Evolutionary conservation across 92 coral and sea anemone species (phyloP).

Genomic region (Paramuricea clavata): DNA sequence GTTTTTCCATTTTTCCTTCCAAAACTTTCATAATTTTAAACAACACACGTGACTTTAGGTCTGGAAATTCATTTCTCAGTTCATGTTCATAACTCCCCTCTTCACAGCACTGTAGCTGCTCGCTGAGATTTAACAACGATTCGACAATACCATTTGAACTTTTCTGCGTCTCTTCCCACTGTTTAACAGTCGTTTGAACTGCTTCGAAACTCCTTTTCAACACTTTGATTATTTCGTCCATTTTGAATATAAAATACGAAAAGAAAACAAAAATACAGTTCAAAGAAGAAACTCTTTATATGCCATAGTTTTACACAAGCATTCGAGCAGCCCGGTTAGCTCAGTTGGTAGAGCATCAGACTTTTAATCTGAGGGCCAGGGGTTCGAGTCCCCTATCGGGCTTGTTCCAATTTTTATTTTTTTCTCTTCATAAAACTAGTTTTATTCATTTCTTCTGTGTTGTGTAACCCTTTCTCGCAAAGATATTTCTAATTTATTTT

Average conservation of each 20-base stretch:
- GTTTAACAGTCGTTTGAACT: slow-evolving; percentile 6
- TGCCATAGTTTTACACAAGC: not conserved
- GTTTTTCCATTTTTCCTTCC: slow-evolving; percentile 35
- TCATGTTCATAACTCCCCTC: slow-evolving; percentile 24
- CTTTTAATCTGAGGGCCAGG: slow-evolving; percentile 99
- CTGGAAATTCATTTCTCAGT: slow-evolving; percentile 42
- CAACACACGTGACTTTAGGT: slow-evolving; percentile 20
- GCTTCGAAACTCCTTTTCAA: not conserved
- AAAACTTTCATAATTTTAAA: slow-evolving; percentile 34
- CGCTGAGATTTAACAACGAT: slow-evolving; percentile 39
- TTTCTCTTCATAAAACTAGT: not conserved
- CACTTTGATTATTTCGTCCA: slow-evolving; percentile 7
- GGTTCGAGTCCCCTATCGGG: slow-evolving; percentile 99
- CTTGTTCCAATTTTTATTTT: slow-evolving; percentile 44
- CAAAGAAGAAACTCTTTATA: not conserved
- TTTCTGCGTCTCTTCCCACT: slow-evolving; percentile 35
- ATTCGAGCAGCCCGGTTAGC: slow-evolving; percentile 96
- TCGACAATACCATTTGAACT: slow-evolving; percentile 3
- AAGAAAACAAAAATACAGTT: not conserved
- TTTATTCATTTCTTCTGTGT: not conserved
- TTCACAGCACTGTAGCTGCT: slow-evolving; percentile 38
- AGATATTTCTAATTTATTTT: not conserved
- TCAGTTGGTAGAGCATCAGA: slow-evolving; percentile 99
- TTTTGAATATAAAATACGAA: not conserved
- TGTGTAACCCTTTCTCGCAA: too few species aligned